Evolutionary conservation across 2,888 invertebrate genomes (phyloP), one percentile per base, ranked within the genome.

Genomic region (Drosophila crucigera): DNA sequence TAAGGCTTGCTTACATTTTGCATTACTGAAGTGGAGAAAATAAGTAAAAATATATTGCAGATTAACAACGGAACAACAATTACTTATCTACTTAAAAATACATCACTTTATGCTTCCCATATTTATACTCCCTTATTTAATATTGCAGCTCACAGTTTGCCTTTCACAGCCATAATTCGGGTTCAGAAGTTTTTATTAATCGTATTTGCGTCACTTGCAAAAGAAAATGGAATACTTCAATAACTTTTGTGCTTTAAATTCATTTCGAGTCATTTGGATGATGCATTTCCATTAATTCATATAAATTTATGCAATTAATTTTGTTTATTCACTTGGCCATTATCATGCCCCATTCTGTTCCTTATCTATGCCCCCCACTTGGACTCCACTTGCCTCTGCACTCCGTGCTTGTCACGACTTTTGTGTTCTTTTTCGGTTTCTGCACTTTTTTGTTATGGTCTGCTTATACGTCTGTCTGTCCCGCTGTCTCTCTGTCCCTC

Each of bases 241-340:
- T 62, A 85, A 88, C 52, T 88, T 90, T 69, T 76, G 79, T 52
- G 74, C 76, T 85, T 85, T 86, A 86, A 85, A 86, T 85, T 90
- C 71, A 88, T 82, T 82, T 66, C 30, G 11, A 65, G 72, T 66
- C 78, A 80, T 78, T 83, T 28, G 85, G 74, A 68, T 90, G 80
- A 90, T 88, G 89, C 74, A 83, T 84, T 88, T 83, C 81, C 84
- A 84, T 90, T 84, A 90, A 90, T 85, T 89, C 72, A 86, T 90
- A 89, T 85, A 86, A 86, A 85, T 85, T 85, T 89, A 85, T 90
- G 85, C 85, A 90, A 85, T 85, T 85, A 90, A 90, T 85, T 85
- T 89, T 85, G 90, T 85, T 85, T 85, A 85, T 89, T 90, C 86
- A 90, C 84, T 89, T 83, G 89, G 72, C 78, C 80, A 75, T 80